Percentiles rank a stretch among this genome's conserved stretches.
phyloP scores from a whole-genome alignment of 2,888 invertebrate species.

The Belgica antarctica region DNA sequence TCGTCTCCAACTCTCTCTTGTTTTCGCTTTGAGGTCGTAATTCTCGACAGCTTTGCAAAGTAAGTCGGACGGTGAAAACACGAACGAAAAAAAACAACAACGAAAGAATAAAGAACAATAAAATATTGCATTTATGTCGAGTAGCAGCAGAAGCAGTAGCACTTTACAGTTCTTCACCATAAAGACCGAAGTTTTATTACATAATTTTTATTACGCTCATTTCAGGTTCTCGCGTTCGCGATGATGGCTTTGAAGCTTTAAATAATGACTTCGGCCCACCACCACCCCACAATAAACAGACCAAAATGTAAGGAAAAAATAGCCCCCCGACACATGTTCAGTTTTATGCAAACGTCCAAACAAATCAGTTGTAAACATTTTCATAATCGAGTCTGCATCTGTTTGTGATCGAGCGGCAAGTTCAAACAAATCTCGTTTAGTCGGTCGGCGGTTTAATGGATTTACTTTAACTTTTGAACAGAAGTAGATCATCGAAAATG shows the following conservation, averaged over 20 bases:
- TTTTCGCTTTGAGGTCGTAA: not conserved
- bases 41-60: not conserved
- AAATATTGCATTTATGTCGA: not conserved
- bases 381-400: too few species aligned
- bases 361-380: not conserved
- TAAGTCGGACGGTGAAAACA: not conserved
- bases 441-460: not conserved
- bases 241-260: not conserved
- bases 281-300: too few species aligned
- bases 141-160: not conserved
- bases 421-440: not conserved
- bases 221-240: not conserved
- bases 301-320: not conserved
- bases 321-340: not conserved
- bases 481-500: conserved; percentile 6
- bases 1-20: not conserved
- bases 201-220: not conserved
- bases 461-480: not conserved
- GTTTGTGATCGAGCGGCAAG: too few species aligned
- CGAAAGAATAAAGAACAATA: not conserved
- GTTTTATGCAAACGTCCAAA: not conserved
- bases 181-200: not conserved
- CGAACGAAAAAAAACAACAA: not conserved
- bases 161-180: not conserved
- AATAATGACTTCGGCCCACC: too few species aligned